Conservation (phyloP, 2,113 vertebrate species). For the Phylloscopus trochilus region DNA sequence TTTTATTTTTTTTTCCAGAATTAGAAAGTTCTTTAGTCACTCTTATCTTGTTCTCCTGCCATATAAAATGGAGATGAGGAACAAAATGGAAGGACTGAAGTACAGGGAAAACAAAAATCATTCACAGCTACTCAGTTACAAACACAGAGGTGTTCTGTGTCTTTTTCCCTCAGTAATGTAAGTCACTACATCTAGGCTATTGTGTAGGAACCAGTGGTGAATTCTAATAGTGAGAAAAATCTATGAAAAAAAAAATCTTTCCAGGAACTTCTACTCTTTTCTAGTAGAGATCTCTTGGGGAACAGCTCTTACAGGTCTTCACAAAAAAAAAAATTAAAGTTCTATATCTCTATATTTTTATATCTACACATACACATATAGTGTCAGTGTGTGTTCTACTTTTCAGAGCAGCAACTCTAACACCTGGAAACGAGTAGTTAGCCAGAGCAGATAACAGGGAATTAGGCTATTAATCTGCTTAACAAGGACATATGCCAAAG, state of each 20-base stretch:
- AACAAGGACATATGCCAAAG: slow-evolving; percentile 21
- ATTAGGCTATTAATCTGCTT: slow-evolving; percentile 50
- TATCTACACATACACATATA: fast-evolving
- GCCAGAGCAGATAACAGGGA: slow-evolving; percentile 32
- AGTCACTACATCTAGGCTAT: background rate
- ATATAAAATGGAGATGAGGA: background rate
- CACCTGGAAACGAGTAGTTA: slow-evolving; percentile 12
- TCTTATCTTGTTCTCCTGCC: background rate
- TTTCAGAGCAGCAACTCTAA: background rate
- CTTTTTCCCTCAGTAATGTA: background rate
- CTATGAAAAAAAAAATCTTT: background rate
- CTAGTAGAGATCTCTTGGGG: background rate
- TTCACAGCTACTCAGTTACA: background rate
- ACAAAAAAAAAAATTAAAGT: background rate
- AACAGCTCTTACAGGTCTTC: background rate
- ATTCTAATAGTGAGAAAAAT: background rate
- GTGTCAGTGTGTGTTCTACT: background rate
- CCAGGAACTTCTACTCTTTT: background rate
- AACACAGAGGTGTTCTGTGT: background rate
- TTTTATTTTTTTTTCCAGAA: no score
- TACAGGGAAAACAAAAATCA: background rate
- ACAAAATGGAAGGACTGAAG: background rate
- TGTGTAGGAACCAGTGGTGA: background rate
- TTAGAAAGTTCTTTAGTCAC: background rate
- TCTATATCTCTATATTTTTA: background rate